Conservation (phyloP, 2,888 invertebrate genomes). For the Dascillus cervinus region DNA sequence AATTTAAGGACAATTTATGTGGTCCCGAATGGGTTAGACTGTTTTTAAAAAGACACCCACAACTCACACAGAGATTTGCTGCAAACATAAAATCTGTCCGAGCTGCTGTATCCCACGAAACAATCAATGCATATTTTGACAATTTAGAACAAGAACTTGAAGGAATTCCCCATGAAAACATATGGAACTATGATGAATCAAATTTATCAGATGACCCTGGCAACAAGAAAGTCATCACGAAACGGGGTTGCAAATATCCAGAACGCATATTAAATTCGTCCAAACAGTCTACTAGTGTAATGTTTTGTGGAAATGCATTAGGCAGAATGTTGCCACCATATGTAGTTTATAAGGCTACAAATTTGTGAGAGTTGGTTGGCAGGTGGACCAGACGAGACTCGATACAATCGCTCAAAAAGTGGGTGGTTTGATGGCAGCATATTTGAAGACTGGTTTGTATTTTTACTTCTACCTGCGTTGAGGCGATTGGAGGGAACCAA, state of each 20-base stretch:
- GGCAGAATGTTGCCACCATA: conserved; percentile 30
- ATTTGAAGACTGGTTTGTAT: conserved; percentile 19
- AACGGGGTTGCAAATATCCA: conserved; percentile 28
- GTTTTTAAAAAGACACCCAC: conserved; percentile 9
- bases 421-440: conserved; percentile 21
- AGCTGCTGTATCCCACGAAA: conserved; percentile 11
- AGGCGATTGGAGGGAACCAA: conserved; percentile 21
- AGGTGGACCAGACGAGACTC: conserved; percentile 27
- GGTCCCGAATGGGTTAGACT: conserved; percentile 5
- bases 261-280: conserved; percentile 27
- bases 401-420: conserved; percentile 29
- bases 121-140: conserved; percentile 11
- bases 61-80: conserved; percentile 6
- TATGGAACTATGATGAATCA: conserved; percentile 33
- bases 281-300: conserved; percentile 26
- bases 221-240: conserved; percentile 21
- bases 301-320: conserved; percentile 31
- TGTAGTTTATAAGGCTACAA: conserved; percentile 29
- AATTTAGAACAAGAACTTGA: conserved; percentile 9
- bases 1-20: conserved; percentile 10
- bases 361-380: conserved; percentile 29
- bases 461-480: conserved; percentile 21
- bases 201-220: conserved; percentile 32
- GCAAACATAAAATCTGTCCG: conserved; percentile 15
- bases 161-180: conserved; percentile 15